These are phyloP conservation scores for Perithous albicinctus DNA, from an alignment of 2,888 invertebrate species.

Conservation along the genomic window DNA sequence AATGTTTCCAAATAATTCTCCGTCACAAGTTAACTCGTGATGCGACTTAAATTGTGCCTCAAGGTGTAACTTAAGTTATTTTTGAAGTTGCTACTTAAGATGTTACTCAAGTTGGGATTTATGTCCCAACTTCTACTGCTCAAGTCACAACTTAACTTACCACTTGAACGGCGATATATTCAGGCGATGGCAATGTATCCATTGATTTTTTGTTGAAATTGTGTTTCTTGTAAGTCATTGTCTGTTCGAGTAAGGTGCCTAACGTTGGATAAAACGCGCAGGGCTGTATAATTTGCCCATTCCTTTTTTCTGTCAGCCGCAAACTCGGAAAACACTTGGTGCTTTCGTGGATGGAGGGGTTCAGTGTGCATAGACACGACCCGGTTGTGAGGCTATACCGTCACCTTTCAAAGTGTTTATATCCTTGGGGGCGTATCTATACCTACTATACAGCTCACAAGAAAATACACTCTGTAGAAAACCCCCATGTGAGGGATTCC, in stretches of 20 bases:
- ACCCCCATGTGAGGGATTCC: background rate
- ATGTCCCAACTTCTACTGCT: too few species aligned
- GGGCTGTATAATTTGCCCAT: slow-evolving; percentile 27
- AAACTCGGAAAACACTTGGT: slow-evolving; percentile 54
- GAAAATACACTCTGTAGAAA: slow-evolving; percentile 25
- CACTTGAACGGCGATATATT: too few species aligned
- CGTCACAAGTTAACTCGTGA: too few species aligned
- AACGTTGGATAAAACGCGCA: background rate
- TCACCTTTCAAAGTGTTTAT: slow-evolving; percentile 34
- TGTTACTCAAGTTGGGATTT: too few species aligned
- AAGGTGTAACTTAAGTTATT: too few species aligned
- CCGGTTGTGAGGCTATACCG: slow-evolving; percentile 67
- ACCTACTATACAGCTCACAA: slow-evolving; percentile 19
- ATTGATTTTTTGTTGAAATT: too few species aligned
- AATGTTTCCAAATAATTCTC: too few species aligned
- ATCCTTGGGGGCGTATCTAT: slow-evolving; percentile 10
- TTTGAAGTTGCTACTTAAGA: too few species aligned
- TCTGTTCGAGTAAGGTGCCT: background rate
- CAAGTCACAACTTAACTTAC: too few species aligned
- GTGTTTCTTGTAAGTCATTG: background rate
- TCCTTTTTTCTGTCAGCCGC: slow-evolving; percentile 32
- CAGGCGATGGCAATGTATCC: too few species aligned
- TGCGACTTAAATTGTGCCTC: too few species aligned
- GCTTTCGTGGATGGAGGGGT: slow-evolving; percentile 39
- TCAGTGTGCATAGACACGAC: slow-evolving; percentile 64